Evolutionary conservation across 2,113 vertebrate genomes (phyloP).

Genomic region (Puma concolor): DNA sequence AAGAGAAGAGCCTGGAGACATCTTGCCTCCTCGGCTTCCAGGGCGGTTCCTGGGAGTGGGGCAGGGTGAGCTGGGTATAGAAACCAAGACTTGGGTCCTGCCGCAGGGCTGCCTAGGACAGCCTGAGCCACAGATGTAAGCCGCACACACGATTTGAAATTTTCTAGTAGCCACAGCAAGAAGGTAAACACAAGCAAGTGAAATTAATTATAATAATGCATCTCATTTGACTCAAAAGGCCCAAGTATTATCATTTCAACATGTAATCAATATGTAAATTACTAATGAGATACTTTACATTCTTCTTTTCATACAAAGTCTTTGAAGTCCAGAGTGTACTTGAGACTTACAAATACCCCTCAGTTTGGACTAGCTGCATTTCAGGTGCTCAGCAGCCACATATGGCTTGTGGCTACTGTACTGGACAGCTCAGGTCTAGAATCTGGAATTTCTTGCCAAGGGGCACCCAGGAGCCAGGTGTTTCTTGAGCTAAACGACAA

Average conservation of each 20-base stretch:
- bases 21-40: neutral
- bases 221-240: neutral
- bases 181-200: neutral
- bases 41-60: fast-evolving
- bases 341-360: neutral
- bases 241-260: neutral
- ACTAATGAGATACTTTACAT: neutral
- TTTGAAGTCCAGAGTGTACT: neutral
- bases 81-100: neutral
- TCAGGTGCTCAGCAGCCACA: neutral
- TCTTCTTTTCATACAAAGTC: neutral
- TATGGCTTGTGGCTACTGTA: neutral
- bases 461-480: neutral
- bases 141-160: neutral
- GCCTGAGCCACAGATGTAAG: neutral
- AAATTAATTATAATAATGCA: neutral
- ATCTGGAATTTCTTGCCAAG: neutral
- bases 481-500: neutral
- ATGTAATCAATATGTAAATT: neutral
- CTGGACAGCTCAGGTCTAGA: neutral
- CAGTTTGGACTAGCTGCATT: neutral
- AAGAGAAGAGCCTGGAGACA: neutral
- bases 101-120: neutral
- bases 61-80: neutral
- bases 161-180: neutral